Evolutionary conservation across 37 sponge, comb jelly and placozoan genomes (phyloP), one percentile per base, ranked within the genome.

Genomic region (Oopsacas minuta): DNA sequence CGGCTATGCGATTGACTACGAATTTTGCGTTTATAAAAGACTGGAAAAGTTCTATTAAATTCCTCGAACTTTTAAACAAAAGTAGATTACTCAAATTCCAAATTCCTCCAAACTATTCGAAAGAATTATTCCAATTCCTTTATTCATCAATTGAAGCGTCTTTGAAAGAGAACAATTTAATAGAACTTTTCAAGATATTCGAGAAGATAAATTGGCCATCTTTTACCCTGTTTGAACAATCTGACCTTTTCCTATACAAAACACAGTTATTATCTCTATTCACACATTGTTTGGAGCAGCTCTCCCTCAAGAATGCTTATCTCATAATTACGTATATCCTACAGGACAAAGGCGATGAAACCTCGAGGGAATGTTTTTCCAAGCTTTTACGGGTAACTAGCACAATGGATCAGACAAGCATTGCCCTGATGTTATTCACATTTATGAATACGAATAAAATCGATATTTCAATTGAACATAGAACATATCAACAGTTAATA

Each of bases 361-460:
- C 22, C 20, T 7, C 75, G 22, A 61, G 28, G 28, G 22, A 25
- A 25, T 10, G 75, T 25, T 61, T 61, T 12, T 3, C 22, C 7
- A 25, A 61, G 75, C 75, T 61, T 5, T n/a, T 61, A n/a, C 5
- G 75, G 7, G 28, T 61, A 61, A 12, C 75, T 3, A 61, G 75
- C 75, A 61, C 22, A 7, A 20, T 61, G 75, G 75, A 34, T 32
- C 32, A 61, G 7, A 61, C 75, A 3, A 61, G 22, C 3, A 61
- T 61, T 32, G 75, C 75, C 7, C 30, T 61, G 17, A 7, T 34
- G 22, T 12, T 61, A 61, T 61, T 61, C 75, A 61, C 22, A 10
- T 61, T 61, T 34, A 61, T 61, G 75, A 61, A 10, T 61, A 61
- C 75, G 75, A 61, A 61, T 61, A 61, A 61, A n/a, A 20, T 61